A percentile compares a stretch with the other conserved stretches of the same genome.
These are phyloP conservation scores for Addax nasomaculatus DNA, from an alignment of 2,113 vertebrate genomes.

Conservation along the genomic window DNA sequence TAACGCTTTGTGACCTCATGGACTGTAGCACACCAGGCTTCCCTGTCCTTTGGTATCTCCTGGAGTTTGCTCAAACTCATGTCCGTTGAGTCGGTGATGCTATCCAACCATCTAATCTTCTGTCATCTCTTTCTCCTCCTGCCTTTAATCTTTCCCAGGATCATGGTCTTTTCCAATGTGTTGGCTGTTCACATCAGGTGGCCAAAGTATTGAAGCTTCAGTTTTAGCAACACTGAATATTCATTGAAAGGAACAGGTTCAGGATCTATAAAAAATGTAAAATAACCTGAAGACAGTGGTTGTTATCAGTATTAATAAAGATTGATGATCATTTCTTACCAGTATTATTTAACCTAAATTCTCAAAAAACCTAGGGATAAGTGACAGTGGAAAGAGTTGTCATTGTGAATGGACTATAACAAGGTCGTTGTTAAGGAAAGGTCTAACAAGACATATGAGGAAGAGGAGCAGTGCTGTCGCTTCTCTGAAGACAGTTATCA, in stretches of 20 bases:
- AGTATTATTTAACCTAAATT: slow-evolving; percentile 25
- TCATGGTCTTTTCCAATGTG: neutral
- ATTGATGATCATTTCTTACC: slow-evolving; percentile 8
- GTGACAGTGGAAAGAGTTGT: neutral
- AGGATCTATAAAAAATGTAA: neutral
- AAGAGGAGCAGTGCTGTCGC: too few relatives aligned
- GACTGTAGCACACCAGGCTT: neutral
- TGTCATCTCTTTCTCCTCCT: neutral
- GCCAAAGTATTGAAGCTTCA: neutral
- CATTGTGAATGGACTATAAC: neutral
- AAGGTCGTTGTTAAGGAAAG: neutral
- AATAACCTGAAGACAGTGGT: neutral
- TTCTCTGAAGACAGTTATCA: neutral
- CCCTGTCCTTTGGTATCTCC: neutral
- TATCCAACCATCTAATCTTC: neutral
- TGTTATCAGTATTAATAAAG: neutral
- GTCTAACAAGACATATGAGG: rapidly evolving
- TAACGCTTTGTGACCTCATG: neutral
- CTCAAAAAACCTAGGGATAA: neutral
- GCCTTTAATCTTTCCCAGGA: neutral
- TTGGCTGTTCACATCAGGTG: neutral
- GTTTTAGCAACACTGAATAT: neutral
- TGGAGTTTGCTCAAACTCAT: neutral
- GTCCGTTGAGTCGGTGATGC: neutral
- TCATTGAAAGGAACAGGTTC: neutral